Evolutionary conservation across 2,888 invertebrate genomes (phyloP).

Genomic region (Macrosiphum euphorbiae): DNA sequence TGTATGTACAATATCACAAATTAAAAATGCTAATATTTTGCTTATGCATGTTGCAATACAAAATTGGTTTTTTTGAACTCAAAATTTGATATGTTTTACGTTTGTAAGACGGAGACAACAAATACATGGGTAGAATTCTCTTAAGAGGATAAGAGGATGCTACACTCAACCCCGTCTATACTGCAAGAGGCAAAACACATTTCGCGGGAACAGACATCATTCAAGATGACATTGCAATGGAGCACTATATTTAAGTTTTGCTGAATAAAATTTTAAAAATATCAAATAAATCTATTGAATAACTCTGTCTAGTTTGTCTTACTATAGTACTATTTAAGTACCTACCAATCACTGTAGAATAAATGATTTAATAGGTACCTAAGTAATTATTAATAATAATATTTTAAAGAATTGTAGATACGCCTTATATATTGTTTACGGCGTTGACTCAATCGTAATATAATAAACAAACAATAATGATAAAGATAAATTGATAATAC

Average conservation of each 20-base stretch:
- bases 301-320: not conserved
- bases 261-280: not conserved
- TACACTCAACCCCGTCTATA: too few species aligned
- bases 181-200: too few species aligned
- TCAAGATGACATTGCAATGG: too few species aligned
- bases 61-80: not conserved
- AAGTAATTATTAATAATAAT: too few species aligned
- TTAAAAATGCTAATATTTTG: not conserved
- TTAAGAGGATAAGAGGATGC: too few species aligned
- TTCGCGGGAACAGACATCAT: too few species aligned
- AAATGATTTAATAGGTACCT: too few species aligned
- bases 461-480: not conserved
- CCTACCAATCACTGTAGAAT: not conserved
- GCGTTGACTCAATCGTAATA: not conserved
- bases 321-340: not conserved
- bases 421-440: not conserved
- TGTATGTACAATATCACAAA: not conserved
- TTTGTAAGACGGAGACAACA: not conserved
- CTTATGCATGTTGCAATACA: not conserved
- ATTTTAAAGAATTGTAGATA: not conserved
- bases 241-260: not conserved
- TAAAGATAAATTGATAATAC: not conserved
- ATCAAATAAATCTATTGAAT: not conserved
- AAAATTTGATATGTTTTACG: not conserved
- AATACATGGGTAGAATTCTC: too few species aligned